Conservation (phyloP, 2,797 vertebrate species). For the Poeciliopsis gracilis region DNA sequence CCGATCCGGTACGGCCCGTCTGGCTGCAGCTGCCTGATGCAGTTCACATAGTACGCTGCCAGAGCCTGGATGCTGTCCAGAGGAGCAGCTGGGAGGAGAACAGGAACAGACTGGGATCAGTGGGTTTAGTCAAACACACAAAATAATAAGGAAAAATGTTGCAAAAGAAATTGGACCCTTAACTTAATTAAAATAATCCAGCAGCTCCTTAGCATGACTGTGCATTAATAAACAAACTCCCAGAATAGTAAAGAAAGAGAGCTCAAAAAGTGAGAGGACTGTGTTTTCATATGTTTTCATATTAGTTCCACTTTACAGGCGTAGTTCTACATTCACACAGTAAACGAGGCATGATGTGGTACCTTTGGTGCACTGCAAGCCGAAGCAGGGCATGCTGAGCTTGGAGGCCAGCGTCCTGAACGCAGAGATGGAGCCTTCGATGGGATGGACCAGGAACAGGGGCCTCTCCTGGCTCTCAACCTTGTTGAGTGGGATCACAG, state of each 20-base stretch:
- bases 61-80: slow-evolving; percentile 92
- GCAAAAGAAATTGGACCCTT: background rate
- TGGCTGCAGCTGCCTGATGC: slow-evolving; percentile 88
- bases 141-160: background rate
- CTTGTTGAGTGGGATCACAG: slow-evolving; percentile 84
- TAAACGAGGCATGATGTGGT: background rate
- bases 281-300: background rate
- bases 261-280: background rate
- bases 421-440: slow-evolving; percentile 89
- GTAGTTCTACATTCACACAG: background rate
- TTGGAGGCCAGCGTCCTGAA: slow-evolving; percentile 86
- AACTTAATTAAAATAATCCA: background rate
- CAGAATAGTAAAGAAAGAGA: background rate
- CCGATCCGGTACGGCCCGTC: slow-evolving; percentile 92
- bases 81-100: slow-evolving; percentile 83
- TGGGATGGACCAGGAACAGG: slow-evolving; percentile 94
- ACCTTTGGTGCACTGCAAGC: slow-evolving; percentile 96
- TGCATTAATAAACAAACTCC: background rate
- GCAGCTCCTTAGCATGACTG: background rate
- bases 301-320: background rate
- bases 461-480: slow-evolving; percentile 88
- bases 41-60: slow-evolving; percentile 89
- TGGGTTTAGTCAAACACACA: background rate
- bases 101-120: background rate
- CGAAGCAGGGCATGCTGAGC: slow-evolving; percentile 91